These are phyloP conservation scores for Neodon shergylaensis DNA, from an alignment of 2,113 vertebrate genomes.

Conservation along the genomic window DNA sequence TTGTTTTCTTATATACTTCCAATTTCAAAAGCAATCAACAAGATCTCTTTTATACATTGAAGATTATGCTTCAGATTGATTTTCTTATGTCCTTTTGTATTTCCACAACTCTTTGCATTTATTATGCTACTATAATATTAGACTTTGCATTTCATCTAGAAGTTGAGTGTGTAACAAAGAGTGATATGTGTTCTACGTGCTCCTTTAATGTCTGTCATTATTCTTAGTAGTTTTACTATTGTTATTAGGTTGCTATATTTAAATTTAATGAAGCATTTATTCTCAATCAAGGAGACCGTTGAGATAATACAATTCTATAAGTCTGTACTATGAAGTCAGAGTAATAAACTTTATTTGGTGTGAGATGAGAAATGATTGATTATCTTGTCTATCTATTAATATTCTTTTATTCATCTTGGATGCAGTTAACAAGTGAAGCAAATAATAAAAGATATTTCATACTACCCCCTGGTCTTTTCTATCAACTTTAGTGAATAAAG, in stretches of 20 bases:
- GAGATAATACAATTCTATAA: constrained; percentile 72
- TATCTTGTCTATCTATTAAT: constrained; percentile 68
- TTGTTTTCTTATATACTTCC: neutral
- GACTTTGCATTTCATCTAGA: constrained; percentile 43
- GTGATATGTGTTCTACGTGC: neutral
- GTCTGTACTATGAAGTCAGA: constrained; percentile 56
- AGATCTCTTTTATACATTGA: neutral
- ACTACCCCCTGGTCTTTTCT: neutral
- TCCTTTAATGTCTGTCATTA: constrained; percentile 65
- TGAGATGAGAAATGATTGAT: constrained; percentile 72
- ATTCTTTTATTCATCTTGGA: constrained; percentile 52
- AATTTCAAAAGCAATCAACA: constrained; percentile 47
- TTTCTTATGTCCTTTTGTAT: neutral
- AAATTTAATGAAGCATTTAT: constrained; percentile 80
- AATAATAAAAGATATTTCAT: constrained; percentile 33
- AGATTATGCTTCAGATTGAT: constrained; percentile 32
- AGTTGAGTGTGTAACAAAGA: constrained; percentile 25
- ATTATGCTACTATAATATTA: constrained; percentile 39
- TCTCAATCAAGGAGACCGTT: constrained; percentile 74
- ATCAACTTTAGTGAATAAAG: constrained; percentile 10
- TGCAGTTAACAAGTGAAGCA: constrained; percentile 62
- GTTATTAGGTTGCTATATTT: constrained; percentile 74
- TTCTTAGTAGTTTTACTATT: constrained; percentile 68
- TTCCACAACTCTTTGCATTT: constrained; percentile 9
- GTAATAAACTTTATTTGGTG: constrained; percentile 76